Evolutionary conservation across 2,888 invertebrate genomes (phyloP), one percentile per base, ranked within the genome.

Genomic region (Drosophila mettleri): DNA sequence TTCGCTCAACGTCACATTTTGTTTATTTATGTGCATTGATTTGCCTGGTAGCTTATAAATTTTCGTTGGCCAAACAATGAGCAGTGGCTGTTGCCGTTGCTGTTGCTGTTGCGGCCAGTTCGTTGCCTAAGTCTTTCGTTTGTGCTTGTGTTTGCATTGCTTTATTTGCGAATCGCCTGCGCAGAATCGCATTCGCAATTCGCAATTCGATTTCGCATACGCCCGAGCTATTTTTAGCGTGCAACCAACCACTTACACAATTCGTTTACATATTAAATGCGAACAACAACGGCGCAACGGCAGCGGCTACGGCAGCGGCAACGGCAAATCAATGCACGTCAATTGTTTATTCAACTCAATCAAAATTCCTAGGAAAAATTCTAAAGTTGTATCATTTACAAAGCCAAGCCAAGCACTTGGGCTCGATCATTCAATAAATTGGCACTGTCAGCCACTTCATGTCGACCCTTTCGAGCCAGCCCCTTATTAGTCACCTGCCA

Each of bases 11-110:
- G 85, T 82, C 85, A 82, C 82, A 87, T 80, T 84, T 84, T 80
- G 77, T 81, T 86, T 84, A 84, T 86, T 83, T 86, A 81, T 86
- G 84, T 84, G 86, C 84, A 83, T 86, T 86, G 77, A 81, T 84
- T 79, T 80, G 78, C 82, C 62, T 76, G 85, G 85, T 76, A 86
- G 87, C 85, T 85, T 86, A 86, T 85, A 86, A 82, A 84, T 85
- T 86, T 86, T 79, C 80, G 71, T 61, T 69, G 57, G 62, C 65
- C 64, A 69, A 85, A 82, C 81, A 82, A 82, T 82, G 86, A 85
- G 39, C 53, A 34, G 78, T 43, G 18, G 41, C 48, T 65, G 34
- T 48, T 62, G 64, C n/a, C 41, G 55, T 7, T 29, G 22, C 7
- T 62, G 39, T 31, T 59, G 69, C 22, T 74, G 57, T 14, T 53